phyloP scores from a whole-genome alignment of 1,140 invertebrate genomes.

The Neomicropteryx cornuta region DNA sequence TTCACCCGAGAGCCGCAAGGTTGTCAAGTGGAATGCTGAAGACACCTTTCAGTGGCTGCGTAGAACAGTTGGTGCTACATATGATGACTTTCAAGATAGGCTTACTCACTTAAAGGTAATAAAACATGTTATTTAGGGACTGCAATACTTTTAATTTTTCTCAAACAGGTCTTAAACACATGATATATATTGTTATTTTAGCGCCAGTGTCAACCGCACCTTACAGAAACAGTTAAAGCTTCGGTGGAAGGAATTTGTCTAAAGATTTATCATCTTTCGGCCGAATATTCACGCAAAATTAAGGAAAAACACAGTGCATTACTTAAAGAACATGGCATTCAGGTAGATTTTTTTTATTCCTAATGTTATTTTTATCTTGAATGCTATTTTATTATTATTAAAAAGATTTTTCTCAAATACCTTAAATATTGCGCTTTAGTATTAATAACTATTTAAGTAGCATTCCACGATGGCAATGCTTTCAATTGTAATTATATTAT shows the following conservation, averaged over 20 bases:
- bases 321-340: conserved; percentile 76
- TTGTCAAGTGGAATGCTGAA: conserved; percentile 97
- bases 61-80: conserved; percentile 87
- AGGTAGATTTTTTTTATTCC: no score
- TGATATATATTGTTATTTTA: conserved; percentile 40
- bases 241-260: conserved; percentile 93
- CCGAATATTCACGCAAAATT: conserved; percentile 85
- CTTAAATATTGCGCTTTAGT: no score
- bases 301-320: conserved; percentile 76
- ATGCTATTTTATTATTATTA: background rate
- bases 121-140: conserved; percentile 2
- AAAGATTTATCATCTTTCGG: conserved; percentile 88
- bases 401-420: no score
- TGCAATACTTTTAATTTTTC: background rate
- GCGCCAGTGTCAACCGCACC: conserved; percentile 88
- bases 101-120: conserved; percentile 55
- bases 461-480: no score
- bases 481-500: background rate
- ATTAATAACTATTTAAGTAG: no score
- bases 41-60: conserved; percentile 94
- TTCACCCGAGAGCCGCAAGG: conserved; percentile 87
- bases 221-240: conserved; percentile 85
- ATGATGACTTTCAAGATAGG: conserved; percentile 88
- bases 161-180: no score
- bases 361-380: conserved; percentile 4